These are phyloP conservation scores for Drosophila lowei DNA, from an alignment of 1,140 invertebrate genomes.

Conservation along the genomic window DNA sequence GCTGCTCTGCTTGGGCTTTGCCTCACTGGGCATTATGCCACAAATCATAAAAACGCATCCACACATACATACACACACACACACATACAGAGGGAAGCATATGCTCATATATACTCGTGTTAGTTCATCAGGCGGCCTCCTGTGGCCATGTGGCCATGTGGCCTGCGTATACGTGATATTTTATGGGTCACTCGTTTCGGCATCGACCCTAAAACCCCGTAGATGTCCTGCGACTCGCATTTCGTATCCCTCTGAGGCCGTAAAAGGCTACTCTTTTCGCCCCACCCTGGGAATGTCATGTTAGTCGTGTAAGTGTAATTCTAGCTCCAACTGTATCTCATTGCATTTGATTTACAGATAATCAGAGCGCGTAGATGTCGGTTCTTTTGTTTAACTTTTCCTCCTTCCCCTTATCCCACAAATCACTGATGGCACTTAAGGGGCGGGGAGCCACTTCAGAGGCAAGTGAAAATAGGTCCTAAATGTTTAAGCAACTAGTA, in stretches of 20 bases:
- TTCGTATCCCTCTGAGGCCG: conserved; percentile 42
- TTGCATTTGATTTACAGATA: conserved; percentile 69
- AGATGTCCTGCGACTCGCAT: conserved; percentile 22
- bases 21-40: conserved; percentile 56
- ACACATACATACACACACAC: conserved; percentile 13
- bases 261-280: conserved; percentile 31
- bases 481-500: background rate
- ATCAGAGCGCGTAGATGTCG: conserved; percentile 34
- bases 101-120: conserved; percentile 32
- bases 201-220: conserved; percentile 34
- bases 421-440: conserved; percentile 27
- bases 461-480: too few species aligned
- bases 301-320: conserved; percentile 52
- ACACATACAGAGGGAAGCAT: conserved; percentile 16
- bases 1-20: conserved; percentile 9
- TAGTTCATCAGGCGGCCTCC: conserved; percentile 41
- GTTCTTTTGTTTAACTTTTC: conserved; percentile 27
- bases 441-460: background rate
- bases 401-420: background rate
- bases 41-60: conserved; percentile 78
- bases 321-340: conserved; percentile 52
- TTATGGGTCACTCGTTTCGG: conserved; percentile 74
- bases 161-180: conserved; percentile 76
- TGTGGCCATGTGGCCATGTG: conserved; percentile 43
- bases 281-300: conserved; percentile 17